These are phyloP conservation scores for Corythucha ciliata DNA, from an alignment of 2,888 invertebrate genomes.

Conservation along the genomic window DNA sequence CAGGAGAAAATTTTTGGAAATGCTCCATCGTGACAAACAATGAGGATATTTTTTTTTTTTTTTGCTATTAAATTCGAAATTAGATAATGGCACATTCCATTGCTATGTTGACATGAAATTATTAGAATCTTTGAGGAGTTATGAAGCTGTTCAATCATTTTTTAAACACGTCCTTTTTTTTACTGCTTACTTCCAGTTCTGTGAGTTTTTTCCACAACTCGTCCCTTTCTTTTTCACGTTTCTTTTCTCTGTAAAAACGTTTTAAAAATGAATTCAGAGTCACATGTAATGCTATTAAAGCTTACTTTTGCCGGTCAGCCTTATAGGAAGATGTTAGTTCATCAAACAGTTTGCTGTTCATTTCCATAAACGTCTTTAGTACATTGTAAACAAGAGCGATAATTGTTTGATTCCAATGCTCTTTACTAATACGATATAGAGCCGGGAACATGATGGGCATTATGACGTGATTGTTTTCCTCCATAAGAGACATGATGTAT, in stretches of 20 bases:
- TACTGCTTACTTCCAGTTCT: constrained; percentile 65
- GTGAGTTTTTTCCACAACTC: constrained; percentile 95
- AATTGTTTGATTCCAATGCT: constrained; percentile 99
- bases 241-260: constrained; percentile 70
- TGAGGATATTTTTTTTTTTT: too few relatives aligned
- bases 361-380: constrained; percentile 99
- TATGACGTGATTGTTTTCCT: constrained; percentile 95
- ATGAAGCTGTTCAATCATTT: too few relatives aligned
- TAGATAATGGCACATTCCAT: too few relatives aligned
- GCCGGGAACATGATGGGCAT: constrained; percentile 99
- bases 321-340: constrained; percentile 98
- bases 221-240: constrained; percentile 91
- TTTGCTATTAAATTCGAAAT: too few relatives aligned
- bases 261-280: not conserved
- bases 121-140: too few relatives aligned
- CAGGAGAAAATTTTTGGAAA: too few relatives aligned
- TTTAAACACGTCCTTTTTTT: constrained; percentile 35
- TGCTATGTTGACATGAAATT: too few relatives aligned
- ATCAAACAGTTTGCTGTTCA: constrained; percentile 99
- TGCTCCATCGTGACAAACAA: too few relatives aligned
- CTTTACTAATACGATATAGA: constrained; percentile 96
- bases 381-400: constrained; percentile 99
- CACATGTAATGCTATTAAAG: constrained; percentile 33
- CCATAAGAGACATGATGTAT: constrained; percentile 98
- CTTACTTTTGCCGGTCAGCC: constrained; percentile 97